Evolutionary conservation across 2,888 invertebrate genomes (phyloP), one percentile per base, ranked within the genome.

Genomic region (Lasioglossum lativentre): DNA sequence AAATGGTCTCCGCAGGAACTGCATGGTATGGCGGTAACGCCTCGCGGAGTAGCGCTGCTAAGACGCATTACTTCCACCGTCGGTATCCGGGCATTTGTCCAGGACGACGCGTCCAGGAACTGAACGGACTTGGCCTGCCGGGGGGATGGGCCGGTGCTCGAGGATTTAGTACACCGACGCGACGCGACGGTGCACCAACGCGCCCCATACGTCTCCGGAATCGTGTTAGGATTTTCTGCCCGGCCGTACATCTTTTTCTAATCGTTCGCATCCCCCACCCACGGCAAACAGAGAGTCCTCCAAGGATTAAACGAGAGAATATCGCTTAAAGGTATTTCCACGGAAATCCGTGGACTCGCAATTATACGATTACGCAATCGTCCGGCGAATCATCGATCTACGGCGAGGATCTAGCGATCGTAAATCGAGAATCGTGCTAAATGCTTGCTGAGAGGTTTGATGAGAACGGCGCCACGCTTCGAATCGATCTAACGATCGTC

Each of bases 61-160:
- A 95, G 95, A 95, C 92, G 93, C 93, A 95, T 94, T 93, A 92
- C 95, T 95, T 95, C 95, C 95, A 95, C 93, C 90, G 86, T 93
- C 91, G 92, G 94, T 94, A 95, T 95, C 95, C 95, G 95, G 95
- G 92, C 95, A 95, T 95, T 95, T 95, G 95, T 95, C 95, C 94
- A 89, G 91, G 90, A 90, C 93, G 94, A 94, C 95, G 93, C 92
- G 91, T 93, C 92, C 94, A 94, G 94, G 94, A 94, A 94, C 94
- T 52, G 52, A n/a, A 52, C 92, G 89, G 86, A 82, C 87, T 80
- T 52, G 23, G 63, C 30, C 66, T 80, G 68, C 75, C 81, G 42
- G 47, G 77, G 77, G 78, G 68, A 75, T 47, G 89, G 80, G 83
- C 70, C n/a, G 34, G 80, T 75, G 70, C 85, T 82, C 82, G 85